Conservation (phyloP, 2,797 vertebrate genomes). For the Anisognathus igniventris region DNA sequence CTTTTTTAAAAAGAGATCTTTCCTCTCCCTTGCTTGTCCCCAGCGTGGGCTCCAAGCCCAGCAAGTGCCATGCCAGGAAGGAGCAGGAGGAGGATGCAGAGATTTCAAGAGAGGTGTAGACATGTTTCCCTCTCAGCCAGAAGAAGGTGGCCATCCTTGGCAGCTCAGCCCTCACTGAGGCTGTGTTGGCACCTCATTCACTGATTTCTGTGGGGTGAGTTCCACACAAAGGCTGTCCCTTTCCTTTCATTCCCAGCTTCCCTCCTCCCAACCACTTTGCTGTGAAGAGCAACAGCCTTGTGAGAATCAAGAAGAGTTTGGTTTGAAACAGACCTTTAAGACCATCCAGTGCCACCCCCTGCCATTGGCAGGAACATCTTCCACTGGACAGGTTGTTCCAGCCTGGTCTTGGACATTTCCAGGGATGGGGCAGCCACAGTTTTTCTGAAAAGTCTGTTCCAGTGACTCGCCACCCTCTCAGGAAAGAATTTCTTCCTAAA, state of each 20-base stretch:
- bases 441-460: background rate
- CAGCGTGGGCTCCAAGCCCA: background rate
- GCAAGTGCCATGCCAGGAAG: background rate
- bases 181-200: background rate
- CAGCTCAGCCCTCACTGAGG: background rate
- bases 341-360: too few species aligned
- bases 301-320: background rate
- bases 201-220: background rate
- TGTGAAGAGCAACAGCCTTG: background rate
- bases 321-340: background rate
- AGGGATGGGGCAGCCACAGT: background rate
- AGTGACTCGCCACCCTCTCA: rapidly evolving
- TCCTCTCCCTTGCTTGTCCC: background rate
- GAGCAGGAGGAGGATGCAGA: background rate
- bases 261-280: background rate
- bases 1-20: background rate
- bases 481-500: background rate
- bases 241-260: background rate
- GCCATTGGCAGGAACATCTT: background rate
- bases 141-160: background rate
- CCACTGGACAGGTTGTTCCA: background rate
- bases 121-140: background rate
- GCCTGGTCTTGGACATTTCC: background rate
- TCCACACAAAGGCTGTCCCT: background rate
- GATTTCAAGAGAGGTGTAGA: background rate